Conservation (phyloP, 2,797 vertebrate species). For the Myioborus melanocephalus region DNA sequence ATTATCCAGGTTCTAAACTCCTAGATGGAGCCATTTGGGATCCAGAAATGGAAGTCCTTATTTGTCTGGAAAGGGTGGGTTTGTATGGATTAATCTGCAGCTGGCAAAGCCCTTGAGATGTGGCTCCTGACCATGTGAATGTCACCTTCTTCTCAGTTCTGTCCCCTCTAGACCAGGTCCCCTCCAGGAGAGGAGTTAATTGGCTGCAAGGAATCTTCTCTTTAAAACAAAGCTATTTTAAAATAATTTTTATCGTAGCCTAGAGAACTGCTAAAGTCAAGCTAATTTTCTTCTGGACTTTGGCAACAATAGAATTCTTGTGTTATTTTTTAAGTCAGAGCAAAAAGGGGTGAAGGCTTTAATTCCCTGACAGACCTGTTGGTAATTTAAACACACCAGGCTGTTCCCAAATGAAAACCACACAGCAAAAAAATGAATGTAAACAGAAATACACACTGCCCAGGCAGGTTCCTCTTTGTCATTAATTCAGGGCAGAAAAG, state of each 20-base stretch:
- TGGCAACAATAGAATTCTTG: neutral
- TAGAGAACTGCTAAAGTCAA: neutral
- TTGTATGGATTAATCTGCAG: neutral
- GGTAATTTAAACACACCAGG: neutral
- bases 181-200: neutral
- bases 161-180: neutral
- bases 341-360: neutral
- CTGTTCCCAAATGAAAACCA: constrained; percentile 32
- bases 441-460: constrained; percentile 43
- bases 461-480: constrained; percentile 38
- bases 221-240: neutral
- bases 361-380: neutral
- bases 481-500: constrained; percentile 40
- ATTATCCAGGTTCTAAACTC: neutral
- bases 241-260: neutral
- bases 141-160: neutral
- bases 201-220: neutral
- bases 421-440: constrained; percentile 15
- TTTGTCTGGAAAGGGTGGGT: neutral
- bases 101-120: neutral
- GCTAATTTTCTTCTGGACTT: neutral
- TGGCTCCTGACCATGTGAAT: neutral
- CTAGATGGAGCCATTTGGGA: neutral
- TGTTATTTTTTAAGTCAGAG: neutral
- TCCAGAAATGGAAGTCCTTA: neutral